Evolutionary conservation across 1,140 invertebrate genomes (phyloP).

Genomic region (Bombyx mori): DNA sequence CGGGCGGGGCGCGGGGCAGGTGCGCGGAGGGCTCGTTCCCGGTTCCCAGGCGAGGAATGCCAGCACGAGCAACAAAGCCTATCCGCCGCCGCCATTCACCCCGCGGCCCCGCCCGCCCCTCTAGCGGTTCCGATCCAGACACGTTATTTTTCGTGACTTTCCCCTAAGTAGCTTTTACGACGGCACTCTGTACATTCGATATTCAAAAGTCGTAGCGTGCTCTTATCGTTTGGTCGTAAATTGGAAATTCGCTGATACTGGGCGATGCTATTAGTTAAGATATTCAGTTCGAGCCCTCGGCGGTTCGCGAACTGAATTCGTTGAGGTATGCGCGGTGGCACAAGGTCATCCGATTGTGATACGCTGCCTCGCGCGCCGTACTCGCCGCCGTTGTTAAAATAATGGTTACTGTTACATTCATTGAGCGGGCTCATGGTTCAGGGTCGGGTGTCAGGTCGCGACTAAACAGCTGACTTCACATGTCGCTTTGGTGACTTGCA

Average conservation of each 20-base stretch:
- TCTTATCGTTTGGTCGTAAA: constrained; percentile 20
- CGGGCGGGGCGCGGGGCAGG: constrained; percentile 22
- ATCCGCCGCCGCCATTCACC: constrained; percentile 56
- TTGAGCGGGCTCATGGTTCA: constrained; percentile 27
- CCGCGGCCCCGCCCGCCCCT: constrained; percentile 24
- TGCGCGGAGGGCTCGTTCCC: constrained; percentile 34
- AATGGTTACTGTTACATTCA: constrained; percentile 36
- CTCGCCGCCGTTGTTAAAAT: constrained; percentile 14
- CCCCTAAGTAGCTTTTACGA: constrained; percentile 42
- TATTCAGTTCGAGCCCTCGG: constrained; percentile 2
- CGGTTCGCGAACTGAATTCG: too few species aligned
- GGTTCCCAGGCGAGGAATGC: constrained; percentile 67
- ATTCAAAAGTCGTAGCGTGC: constrained; percentile 33
- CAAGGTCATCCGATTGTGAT: too few species aligned
- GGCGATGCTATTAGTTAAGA: background rate
- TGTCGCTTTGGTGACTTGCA: constrained; percentile 2
- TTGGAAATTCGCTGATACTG: constrained; percentile 8
- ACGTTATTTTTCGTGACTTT: constrained; percentile 58
- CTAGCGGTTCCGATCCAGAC: constrained; percentile 42
- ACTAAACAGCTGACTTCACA: constrained; percentile 31
- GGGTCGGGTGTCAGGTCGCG: constrained; percentile 34
- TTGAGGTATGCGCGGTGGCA: too few species aligned
- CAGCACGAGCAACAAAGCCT: constrained; percentile 66
- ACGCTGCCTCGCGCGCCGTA: too few species aligned
- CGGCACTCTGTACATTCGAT: constrained; percentile 22